Conservation (phyloP, 2,888 invertebrate genomes). For the Dynastes hyllus region DNA sequence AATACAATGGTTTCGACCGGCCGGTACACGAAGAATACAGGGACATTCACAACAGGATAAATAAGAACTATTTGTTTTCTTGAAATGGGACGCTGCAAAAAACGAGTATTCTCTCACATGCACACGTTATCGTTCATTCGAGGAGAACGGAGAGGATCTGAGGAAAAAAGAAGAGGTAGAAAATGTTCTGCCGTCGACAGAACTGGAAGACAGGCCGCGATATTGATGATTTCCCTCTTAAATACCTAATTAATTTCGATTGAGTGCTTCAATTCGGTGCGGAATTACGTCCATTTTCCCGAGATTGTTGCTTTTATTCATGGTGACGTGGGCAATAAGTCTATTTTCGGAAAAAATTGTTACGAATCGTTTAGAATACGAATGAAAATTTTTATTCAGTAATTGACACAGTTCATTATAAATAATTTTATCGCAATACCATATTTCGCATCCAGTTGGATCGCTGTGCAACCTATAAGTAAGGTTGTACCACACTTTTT, state of each 20-base stretch:
- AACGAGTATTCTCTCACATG: conserved; percentile 12
- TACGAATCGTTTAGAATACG: background rate
- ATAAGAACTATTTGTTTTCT: conserved; percentile 42
- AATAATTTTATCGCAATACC: too few species aligned
- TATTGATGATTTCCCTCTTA: conserved; percentile 20
- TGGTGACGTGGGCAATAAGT: background rate
- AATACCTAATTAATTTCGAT: conserved; percentile 21
- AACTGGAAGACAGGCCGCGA: conserved; percentile 5
- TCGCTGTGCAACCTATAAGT: too few species aligned
- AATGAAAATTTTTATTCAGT: too few species aligned
- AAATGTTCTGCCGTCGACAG: conserved; percentile 13
- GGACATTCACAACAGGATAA: conserved; percentile 35
- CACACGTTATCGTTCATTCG: background rate
- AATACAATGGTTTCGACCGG: conserved; percentile 19
- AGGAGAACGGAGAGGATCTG: background rate
- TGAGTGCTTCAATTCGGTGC: background rate
- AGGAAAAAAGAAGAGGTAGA: background rate
- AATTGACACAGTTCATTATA: too few species aligned
- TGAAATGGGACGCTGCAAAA: conserved; percentile 32
- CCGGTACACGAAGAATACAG: conserved; percentile 22
- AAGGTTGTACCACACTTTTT: too few species aligned
- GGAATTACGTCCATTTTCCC: conserved; percentile 7
- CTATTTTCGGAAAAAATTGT: background rate
- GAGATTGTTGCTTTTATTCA: conserved; percentile 4
- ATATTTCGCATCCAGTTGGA: too few species aligned